These are phyloP conservation scores for Nanorana parkeri DNA, from an alignment of 2,113 vertebrate species.

Conservation along the genomic window DNA sequence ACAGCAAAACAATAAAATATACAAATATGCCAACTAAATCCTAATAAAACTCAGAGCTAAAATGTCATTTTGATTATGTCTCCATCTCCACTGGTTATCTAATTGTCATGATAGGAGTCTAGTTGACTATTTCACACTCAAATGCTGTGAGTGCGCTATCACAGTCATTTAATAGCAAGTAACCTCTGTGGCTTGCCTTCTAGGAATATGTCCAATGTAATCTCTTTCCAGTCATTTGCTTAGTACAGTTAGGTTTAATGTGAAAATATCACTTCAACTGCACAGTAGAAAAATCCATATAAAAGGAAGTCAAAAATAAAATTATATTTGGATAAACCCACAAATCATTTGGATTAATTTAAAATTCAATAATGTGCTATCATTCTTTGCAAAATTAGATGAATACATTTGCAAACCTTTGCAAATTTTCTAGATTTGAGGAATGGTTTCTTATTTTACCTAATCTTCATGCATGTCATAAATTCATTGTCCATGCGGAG, in stretches of 20 bases:
- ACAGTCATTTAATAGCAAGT: conserved; percentile 62
- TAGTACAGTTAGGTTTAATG: not conserved
- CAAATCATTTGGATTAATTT: too few species aligned
- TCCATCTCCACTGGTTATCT: conserved; percentile 69
- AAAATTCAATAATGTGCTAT: too few species aligned
- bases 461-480: too few species aligned
- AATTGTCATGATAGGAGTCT: conserved; percentile 76
- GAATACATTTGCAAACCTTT: too few species aligned
- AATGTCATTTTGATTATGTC: conserved; percentile 43
- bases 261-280: not conserved
- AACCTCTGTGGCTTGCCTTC: conserved; percentile 31
- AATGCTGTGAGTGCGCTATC: conserved; percentile 63
- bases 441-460: too few species aligned
- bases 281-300: not conserved
- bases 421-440: too few species aligned
- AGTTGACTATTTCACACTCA: conserved; percentile 75
- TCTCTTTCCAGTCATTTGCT: conserved; percentile 51
- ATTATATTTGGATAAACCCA: too few species aligned
- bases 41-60: not conserved
- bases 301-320: too few species aligned
- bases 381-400: too few species aligned
- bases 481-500: too few species aligned
- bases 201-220: conserved; percentile 7
- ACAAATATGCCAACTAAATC: conserved; percentile 44
- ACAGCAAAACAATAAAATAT: not conserved